Evolutionary conservation across 2,113 vertebrate species (phyloP).

Genomic region (Dendropsophus ebraccatus): DNA sequence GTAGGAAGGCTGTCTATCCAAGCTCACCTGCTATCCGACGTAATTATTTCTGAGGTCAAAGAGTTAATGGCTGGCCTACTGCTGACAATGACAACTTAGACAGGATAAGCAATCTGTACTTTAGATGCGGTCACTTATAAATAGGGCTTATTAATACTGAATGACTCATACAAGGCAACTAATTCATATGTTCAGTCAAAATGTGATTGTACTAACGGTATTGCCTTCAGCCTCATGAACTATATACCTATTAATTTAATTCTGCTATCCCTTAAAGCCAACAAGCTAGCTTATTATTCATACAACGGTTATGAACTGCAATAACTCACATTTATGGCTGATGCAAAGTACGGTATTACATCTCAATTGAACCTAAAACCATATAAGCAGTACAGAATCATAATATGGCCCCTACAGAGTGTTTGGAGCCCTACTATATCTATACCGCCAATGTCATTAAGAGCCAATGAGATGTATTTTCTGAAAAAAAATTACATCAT

Average conservation of each 20-base stretch:
- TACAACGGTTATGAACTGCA: not conserved
- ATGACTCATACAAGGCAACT: not conserved
- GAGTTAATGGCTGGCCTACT: not conserved
- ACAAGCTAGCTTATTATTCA: not conserved
- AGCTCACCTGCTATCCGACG: not conserved
- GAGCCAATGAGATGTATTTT: too few species aligned
- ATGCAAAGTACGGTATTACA: too few species aligned
- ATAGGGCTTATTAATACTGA: not conserved
- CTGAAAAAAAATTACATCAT: too few species aligned
- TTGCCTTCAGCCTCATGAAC: not conserved
- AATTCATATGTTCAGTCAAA: not conserved
- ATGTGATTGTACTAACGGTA: not conserved
- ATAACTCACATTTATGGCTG: not conserved
- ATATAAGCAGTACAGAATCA: not conserved
- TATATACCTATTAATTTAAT: not conserved
- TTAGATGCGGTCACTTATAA: not conserved
- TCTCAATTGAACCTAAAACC: not conserved
- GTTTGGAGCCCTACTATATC: too few species aligned
- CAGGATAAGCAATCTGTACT: not conserved
- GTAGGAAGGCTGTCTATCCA: not conserved
- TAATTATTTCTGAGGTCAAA: constrained; percentile 1
- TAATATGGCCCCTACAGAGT: too few species aligned
- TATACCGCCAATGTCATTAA: too few species aligned
- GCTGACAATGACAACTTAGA: not conserved
- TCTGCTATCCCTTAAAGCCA: not conserved